Base-by-base conservation (phyloP, 2,888 invertebrate genomes). In the Sinodicranocentrus sp. region DNA sequence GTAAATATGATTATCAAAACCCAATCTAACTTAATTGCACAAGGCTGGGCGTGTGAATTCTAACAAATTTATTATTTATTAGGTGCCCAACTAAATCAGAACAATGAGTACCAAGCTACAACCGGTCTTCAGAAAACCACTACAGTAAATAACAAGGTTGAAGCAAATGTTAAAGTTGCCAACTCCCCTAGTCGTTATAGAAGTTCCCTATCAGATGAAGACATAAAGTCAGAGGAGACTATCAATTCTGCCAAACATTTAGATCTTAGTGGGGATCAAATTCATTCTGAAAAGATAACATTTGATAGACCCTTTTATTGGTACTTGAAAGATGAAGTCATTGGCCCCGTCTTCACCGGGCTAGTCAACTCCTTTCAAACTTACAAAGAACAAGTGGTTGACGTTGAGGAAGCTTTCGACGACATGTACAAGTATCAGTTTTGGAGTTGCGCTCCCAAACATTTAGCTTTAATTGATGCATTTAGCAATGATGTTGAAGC, bases 301-400 rank as follows among this genome's bases (percentile, higher is more conserved):
- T 86, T 88, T 44, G 84, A 87, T 33, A 75, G 79, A 6, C 87
- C 87, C n/a, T 88, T 88, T 52, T 87, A 87, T 33, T 88, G 77
- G 78, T 88, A 85, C 59, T 44, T 88, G 25, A 85, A 88, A 28
- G 88, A 88, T 71, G 80, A 77, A 48, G 76, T 82, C 0, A 65
- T 87, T 13, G 88, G 88, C 25, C 88, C 88, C 1, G 84, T 88
- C 15, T 88, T 85, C 48, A 84, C 82, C n/a, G 87, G 88, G 0
- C 77, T 87, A n/a, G 85, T 88, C 10, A 85, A 86, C 26, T 86
- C 86, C n/a, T 86, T 76, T 43, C 78, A 76, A 68, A 82, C 77
- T 13, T 86, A 86, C 75, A 84, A 79, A 54, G 80, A 82, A 15
- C 76, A 86, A 59, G 84, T 84, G 19, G 82, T 78, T 8, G 78